A percentile compares a stretch with the other conserved stretches of the same genome.
These are phyloP conservation scores for Mesocricetus auratus DNA, from an alignment of 2,113 vertebrate species.

Conservation along the genomic window DNA sequence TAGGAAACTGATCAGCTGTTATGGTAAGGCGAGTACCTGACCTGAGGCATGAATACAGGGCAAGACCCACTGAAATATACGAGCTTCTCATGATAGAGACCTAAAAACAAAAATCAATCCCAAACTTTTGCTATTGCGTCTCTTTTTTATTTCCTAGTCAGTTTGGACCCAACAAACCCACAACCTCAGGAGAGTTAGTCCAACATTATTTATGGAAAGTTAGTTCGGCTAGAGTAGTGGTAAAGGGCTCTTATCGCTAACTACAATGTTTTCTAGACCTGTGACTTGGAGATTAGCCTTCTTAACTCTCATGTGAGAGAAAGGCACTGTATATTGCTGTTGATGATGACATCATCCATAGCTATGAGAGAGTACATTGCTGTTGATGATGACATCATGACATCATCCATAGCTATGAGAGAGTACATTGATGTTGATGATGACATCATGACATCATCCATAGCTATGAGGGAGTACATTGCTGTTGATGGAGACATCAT, in stretches of 20 bases:
- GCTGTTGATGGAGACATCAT: background rate
- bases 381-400: too few relatives aligned
- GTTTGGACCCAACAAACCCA: background rate
- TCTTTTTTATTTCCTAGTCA: background rate
- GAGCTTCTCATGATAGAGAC: background rate
- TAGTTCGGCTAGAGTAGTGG: background rate
- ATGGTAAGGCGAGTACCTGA: background rate
- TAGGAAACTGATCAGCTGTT: background rate
- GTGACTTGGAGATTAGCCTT: background rate
- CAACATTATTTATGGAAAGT: background rate
- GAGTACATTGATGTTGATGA: background rate
- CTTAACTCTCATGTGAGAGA: background rate
- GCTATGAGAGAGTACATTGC: background rate
- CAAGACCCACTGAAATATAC: background rate
- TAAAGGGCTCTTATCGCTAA: background rate
- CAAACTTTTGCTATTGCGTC: background rate
- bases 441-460: too few relatives aligned
- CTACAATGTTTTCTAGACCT: background rate
- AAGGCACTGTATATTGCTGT: too few relatives aligned
- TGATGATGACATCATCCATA: background rate
- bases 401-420: background rate
- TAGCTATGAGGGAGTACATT: background rate
- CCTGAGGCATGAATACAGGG: background rate
- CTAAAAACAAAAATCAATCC: background rate
- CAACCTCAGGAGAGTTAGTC: background rate